Conservation (phyloP, 2,888 invertebrate genomes). For the Achlya flavicornis region DNA sequence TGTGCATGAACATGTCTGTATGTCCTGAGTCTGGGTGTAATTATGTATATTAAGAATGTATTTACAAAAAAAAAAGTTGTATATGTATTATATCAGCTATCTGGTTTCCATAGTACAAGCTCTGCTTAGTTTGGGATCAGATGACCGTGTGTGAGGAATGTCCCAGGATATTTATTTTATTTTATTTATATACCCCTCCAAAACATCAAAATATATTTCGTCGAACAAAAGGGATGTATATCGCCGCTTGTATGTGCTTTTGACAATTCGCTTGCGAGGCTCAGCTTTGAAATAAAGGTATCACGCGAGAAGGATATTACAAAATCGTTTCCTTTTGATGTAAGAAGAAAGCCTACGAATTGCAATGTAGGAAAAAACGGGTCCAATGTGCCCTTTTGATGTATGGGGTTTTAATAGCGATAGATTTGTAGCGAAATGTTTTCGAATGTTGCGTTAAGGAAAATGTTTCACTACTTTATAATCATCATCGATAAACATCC, state of each 20-base stretch:
- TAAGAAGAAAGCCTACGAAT: conserved; percentile 9
- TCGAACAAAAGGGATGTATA: conserved; percentile 1
- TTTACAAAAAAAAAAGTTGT: no score
- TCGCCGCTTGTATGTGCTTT: conserved; percentile 8
- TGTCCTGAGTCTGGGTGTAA: no score
- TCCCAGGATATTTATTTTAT: no score
- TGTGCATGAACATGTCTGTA: no score
- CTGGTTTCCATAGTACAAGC: no score
- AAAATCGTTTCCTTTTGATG: conserved; percentile 13
- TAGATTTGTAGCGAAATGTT: conserved; percentile 8
- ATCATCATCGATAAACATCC: no score
- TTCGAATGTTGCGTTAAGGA: neutral
- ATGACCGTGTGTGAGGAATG: no score
- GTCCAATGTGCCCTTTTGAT: conserved; percentile 2
- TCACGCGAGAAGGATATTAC: conserved; percentile 12
- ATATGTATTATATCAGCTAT: no score
- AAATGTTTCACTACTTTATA: neutral
- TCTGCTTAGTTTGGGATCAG: no score
- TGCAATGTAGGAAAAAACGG: conserved; percentile 10
- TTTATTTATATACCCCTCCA: neutral
- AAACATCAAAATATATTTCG: conserved; percentile 6
- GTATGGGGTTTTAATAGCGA: conserved; percentile 8
- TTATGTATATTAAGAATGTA: no score
- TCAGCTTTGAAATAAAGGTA: conserved; percentile 16
- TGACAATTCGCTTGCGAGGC: conserved; percentile 10